Base-by-base conservation (phyloP, 2,113 vertebrate species). In the Gnathonemus echidnorhynchus region DNA sequence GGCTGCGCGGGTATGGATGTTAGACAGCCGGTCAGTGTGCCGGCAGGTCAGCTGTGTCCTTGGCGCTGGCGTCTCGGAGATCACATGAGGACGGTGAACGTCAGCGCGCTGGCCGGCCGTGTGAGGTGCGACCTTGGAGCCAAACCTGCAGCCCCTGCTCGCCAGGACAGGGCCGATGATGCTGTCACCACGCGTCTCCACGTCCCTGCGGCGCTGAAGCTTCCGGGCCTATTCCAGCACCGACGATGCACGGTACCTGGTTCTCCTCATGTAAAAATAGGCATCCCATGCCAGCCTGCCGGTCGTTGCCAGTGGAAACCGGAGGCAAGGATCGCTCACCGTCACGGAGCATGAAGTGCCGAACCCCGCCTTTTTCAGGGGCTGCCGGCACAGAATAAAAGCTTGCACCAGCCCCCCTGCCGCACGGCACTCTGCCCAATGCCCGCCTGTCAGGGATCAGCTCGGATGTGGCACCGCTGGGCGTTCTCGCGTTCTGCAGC, bases 221-320 rank as follows among this genome's bases (percentile, higher is more conserved):
- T 50, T 50, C 9, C 84, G 8, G 45, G 24, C 48, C 48, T 8
- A 13, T 77, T 89, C 27, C 46, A 77, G 46, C 46, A 21, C 48
- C 24, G 88, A 1, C 27, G 24, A 17, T 9, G 31, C 53, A 52
- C 49, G 46, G n/a, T 48, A 21, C 24, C 48, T 39, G 31, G 21
- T 50, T 19, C n/a, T 35, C 42, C n/a, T 27, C 24, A 31, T 50
- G 46, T 89, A 89, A 89, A 80, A 89, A 89, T 86, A 86, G 58
- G 66, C 48, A 24, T 62, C 62, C 62, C 48, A 27, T 86, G 13
- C 48, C 45, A 31, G 21, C 48, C 19, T 86, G 84, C 5, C 46
- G 46, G 24, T 50, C 13, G 84, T 77, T 50, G 88, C 66, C 88
- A 77, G 27, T 42, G 88, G 66, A 89, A 80, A 89, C 88, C 7